Conservation (phyloP, 1,140 invertebrate species). For the Macrostomum lignano region DNA sequence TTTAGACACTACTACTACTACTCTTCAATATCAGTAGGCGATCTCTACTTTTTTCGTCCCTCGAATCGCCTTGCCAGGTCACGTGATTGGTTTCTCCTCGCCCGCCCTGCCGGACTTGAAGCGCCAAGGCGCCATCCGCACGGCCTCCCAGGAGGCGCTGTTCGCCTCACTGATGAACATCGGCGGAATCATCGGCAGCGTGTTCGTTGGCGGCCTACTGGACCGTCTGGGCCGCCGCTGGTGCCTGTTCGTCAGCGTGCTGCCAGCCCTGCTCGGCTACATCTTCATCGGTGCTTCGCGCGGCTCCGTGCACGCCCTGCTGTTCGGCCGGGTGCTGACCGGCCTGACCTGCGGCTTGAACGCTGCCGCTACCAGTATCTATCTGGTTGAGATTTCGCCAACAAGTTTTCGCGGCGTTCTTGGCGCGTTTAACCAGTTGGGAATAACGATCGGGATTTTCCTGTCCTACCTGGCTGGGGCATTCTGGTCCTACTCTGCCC, state of each 20-base stretch:
- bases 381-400: constrained; percentile 50
- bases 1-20: too few species aligned
- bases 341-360: constrained; percentile 42
- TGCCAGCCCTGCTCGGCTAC: constrained; percentile 48
- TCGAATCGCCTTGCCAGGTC: constrained; percentile 10
- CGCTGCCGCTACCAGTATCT: constrained; percentile 42
- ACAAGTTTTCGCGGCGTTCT: constrained; percentile 44
- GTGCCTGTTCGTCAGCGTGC: constrained; percentile 38
- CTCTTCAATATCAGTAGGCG: too few species aligned
- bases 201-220: constrained; percentile 47
- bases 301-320: constrained; percentile 32
- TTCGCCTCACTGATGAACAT: constrained; percentile 60
- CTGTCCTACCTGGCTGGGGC: constrained; percentile 40
- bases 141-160: constrained; percentile 39
- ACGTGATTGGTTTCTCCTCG: constrained; percentile 41
- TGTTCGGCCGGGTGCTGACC: constrained; percentile 40
- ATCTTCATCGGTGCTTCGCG: constrained; percentile 33
- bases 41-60: too few species aligned
- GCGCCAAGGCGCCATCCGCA: constrained; percentile 15
- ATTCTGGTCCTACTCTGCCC: constrained; percentile 38
- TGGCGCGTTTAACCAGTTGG: constrained; percentile 50
- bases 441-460: constrained; percentile 60
- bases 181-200: constrained; percentile 42
- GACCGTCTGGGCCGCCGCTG: constrained; percentile 43
- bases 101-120: constrained; percentile 38